Percentiles rank a stretch among this genome's conserved stretches.
phyloP scores from a whole-genome alignment of 92 coral and sea anemone species.

The Parazoanthus darwini region DNA sequence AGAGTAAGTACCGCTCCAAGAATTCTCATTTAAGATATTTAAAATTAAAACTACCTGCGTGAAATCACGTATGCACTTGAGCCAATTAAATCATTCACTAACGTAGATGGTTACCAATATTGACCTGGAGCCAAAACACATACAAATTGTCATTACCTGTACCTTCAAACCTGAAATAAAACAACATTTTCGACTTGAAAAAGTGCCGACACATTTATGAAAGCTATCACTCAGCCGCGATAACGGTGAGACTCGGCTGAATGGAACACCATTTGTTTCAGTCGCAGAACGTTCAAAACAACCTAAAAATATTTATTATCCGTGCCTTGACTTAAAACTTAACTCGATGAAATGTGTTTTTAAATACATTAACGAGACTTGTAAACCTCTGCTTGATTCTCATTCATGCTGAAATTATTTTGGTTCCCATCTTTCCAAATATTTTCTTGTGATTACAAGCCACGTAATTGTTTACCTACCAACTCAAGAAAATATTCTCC shows the following conservation, averaged over 20 bases:
- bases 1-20: background rate
- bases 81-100: too few species aligned
- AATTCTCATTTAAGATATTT: too few species aligned
- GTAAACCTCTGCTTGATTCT: background rate
- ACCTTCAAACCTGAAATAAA: conserved; percentile 11
- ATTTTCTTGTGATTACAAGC: background rate
- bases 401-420: background rate
- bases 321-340: too few species aligned
- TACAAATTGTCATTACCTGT: background rate
- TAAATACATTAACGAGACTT: background rate
- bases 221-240: conserved; percentile 1
- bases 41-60: background rate
- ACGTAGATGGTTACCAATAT: background rate
- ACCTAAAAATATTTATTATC: background rate
- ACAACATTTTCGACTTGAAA: conserved; percentile 35
- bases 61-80: too few species aligned
- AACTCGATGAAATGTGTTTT: too few species aligned
- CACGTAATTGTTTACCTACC: conserved; percentile 27
- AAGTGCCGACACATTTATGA: conserved; percentile 32
- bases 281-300: background rate
- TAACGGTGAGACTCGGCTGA: background rate
- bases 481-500: conserved; percentile 11
- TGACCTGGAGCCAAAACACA: background rate
- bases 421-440: background rate
- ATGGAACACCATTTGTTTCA: too few species aligned